A percentile compares a stretch with the other conserved stretches of the same genome.
Conservation (phyloP, 1,140 invertebrate genomes). For the Leptopilina clavipes region DNA sequence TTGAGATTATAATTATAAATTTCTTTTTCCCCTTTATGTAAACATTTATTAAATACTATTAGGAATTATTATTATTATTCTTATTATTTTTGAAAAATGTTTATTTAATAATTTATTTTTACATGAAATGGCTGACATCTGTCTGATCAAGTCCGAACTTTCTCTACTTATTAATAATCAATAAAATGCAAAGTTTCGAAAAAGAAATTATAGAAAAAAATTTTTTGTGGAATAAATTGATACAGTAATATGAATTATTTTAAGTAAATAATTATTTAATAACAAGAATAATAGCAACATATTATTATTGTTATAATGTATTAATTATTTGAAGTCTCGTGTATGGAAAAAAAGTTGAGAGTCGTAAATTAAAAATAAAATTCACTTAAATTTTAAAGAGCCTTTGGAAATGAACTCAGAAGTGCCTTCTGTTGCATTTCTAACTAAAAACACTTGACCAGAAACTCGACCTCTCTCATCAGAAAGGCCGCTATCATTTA, state of each 20-base stretch:
- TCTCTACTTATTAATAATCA: background rate
- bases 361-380: constrained; percentile 7
- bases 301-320: no score
- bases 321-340: background rate
- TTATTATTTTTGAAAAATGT: background rate
- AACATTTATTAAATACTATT: no score
- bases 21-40: no score
- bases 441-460: constrained; percentile 60
- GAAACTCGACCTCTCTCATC: constrained; percentile 50
- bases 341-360: background rate
- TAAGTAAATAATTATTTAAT: no score
- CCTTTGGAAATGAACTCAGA: constrained; percentile 3
- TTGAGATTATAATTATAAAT: no score
- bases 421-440: constrained; percentile 31
- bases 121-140: background rate
- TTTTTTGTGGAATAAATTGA: no score
- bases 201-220: no score
- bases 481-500: constrained; percentile 67
- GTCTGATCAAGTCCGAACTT: background rate
- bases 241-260: no score
- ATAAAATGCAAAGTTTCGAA: background rate
- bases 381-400: constrained; percentile 30
- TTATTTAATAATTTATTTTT: background rate
- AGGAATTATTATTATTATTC: no score
- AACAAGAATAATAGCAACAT: background rate